Percentiles rank a stretch among this genome's conserved stretches.
Evolutionary conservation across 2,113 vertebrate genomes (phyloP).

Genomic region (Onychostoma macrolepis): DNA sequence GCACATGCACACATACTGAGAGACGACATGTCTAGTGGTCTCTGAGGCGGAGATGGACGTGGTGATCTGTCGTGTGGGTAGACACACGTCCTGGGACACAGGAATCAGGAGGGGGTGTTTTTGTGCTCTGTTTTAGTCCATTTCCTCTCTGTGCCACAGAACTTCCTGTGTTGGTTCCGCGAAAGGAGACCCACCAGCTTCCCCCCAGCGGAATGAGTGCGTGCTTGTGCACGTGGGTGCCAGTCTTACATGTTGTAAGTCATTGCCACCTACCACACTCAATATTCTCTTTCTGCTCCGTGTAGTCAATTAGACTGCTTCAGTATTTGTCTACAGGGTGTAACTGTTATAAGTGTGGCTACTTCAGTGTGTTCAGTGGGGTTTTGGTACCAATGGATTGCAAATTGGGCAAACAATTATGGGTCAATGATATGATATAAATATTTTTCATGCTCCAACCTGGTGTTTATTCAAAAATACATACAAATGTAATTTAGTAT

Average conservation of each 20-base stretch:
- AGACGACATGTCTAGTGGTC: not conserved
- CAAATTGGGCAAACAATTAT: constrained; percentile 41
- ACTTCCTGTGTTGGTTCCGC: constrained; percentile 45
- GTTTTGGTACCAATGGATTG: constrained; percentile 44
- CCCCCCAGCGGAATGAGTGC: not conserved
- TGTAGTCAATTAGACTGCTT: not conserved
- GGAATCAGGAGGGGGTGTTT: constrained; percentile 18
- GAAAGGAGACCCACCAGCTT: constrained; percentile 7
- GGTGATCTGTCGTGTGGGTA: not conserved
- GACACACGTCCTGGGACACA: constrained; percentile 19
- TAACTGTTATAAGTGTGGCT: constrained; percentile 15
- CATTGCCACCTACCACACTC: not conserved
- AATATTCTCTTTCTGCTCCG: not conserved
- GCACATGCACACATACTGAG: not conserved
- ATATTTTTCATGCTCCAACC: not conserved
- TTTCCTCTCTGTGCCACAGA: constrained; percentile 41
- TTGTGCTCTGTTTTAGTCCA: constrained; percentile 36
- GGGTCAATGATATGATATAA: not conserved
- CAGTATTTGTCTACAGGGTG: constrained; percentile 45
- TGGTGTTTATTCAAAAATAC: not conserved
- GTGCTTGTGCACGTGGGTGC: not conserved
- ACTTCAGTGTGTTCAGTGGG: constrained; percentile 22
- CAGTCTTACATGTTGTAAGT: not conserved
- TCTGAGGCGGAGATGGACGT: not conserved
- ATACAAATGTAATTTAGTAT: not conserved